These are phyloP conservation scores for Lasioglossum marginatum DNA, from an alignment of 2,888 invertebrate species.

Conservation along the genomic window DNA sequence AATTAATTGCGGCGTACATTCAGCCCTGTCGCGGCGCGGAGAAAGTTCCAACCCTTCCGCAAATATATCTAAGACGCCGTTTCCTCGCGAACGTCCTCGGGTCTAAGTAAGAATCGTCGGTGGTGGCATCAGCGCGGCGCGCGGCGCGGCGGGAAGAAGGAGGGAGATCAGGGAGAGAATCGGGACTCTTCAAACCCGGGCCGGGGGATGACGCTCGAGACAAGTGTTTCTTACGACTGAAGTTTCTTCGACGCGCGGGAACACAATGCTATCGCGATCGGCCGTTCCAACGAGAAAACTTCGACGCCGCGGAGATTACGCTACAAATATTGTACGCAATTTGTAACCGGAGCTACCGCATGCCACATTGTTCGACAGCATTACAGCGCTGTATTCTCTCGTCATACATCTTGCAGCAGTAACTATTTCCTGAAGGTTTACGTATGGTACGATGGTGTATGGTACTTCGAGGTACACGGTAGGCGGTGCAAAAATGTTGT, in stretches of 20 bases:
- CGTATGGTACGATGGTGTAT: too few relatives aligned
- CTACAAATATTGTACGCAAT: conserved; percentile 45
- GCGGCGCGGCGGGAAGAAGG: background rate
- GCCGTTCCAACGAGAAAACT: conserved; percentile 55
- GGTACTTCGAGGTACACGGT: too few relatives aligned
- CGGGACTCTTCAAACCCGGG: conserved; percentile 44
- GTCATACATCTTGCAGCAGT: background rate
- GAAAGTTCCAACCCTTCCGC: conserved; percentile 51
- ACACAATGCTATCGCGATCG: conserved; percentile 56
- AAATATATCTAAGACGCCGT: conserved; percentile 25
- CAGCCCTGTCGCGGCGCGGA: conserved; percentile 49
- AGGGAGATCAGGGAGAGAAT: background rate
- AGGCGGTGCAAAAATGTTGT: too few relatives aligned
- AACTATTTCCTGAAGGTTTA: background rate
- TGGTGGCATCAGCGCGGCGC: background rate
- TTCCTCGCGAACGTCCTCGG: conserved; percentile 10
- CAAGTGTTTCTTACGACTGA: conserved; percentile 61
- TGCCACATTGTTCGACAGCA: background rate
- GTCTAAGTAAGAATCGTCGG: conserved; percentile 13
- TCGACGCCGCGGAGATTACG: conserved; percentile 34
- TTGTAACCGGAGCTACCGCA: conserved; percentile 25
- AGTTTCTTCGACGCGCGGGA: conserved; percentile 57
- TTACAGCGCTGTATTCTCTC: background rate
- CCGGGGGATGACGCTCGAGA: conserved; percentile 30
- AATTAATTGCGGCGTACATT: conserved; percentile 76